Percentiles rank a stretch among this genome's conserved stretches.
Conservation (phyloP, 37 sponge, comb jelly and placozoan genomes). For the Petrosia ficiformis region DNA sequence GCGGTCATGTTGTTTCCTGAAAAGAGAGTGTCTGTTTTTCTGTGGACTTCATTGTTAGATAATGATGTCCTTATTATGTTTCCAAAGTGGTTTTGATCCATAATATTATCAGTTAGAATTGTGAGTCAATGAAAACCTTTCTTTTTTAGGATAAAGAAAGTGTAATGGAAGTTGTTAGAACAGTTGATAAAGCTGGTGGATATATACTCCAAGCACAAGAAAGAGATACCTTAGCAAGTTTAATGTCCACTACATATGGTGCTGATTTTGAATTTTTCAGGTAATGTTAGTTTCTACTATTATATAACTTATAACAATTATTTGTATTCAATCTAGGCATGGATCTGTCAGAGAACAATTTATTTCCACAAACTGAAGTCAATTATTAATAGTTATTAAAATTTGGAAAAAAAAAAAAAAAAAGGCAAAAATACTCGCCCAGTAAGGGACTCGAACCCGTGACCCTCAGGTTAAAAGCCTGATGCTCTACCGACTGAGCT, state of each 20-base stretch:
- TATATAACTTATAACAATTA: background rate
- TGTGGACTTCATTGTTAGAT: no score
- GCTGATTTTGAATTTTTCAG: slow-evolving; percentile 74
- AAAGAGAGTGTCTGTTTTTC: no score
- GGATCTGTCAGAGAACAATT: background rate
- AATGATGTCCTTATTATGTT: no score
- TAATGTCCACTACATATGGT: slow-evolving; percentile 49
- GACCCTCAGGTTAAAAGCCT: slow-evolving; percentile 94
- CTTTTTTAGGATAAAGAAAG: slow-evolving; percentile 80
- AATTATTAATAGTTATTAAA: slow-evolving; percentile 5
- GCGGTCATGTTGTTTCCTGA: no score
- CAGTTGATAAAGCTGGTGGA: slow-evolving; percentile 92
- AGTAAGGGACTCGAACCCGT: slow-evolving; percentile 88
- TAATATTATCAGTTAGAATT: no score
- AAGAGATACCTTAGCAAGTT: slow-evolving; percentile 5
- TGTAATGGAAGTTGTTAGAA: slow-evolving; percentile 61
- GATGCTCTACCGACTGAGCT: slow-evolving; percentile 96
- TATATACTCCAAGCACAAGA: slow-evolving; percentile 37
- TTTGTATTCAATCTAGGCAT: background rate
- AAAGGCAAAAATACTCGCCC: slow-evolving; percentile 48
- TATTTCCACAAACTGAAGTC: no score
- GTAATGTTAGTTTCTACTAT: slow-evolving; percentile 35
- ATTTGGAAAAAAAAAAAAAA: slow-evolving; percentile 37
- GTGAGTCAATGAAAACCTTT: no score
- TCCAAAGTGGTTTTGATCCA: no score